Base-by-base conservation (phyloP, 2,888 invertebrate genomes). In the Saturnia japonica region DNA sequence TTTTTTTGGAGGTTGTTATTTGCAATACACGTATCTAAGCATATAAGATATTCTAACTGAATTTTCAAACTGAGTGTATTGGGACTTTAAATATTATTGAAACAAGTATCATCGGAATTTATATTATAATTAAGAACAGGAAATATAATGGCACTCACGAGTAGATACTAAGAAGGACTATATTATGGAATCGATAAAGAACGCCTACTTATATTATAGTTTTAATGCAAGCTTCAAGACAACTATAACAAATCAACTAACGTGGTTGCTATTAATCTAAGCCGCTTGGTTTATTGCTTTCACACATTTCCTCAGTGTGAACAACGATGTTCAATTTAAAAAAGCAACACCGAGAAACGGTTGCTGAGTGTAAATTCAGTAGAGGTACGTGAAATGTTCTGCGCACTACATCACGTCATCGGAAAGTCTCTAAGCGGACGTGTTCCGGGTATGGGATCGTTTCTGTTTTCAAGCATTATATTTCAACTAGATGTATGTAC, bases 361-460 rank as follows among this genome's bases (percentile, higher is more conserved):
- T 64, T 40, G 40, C 40, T 4, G 64, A 25, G 40, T 64, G 40
- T 64, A 64, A 64, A 64, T 64, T 64, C 64, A 40, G n/a, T 19
- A 40, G n/a, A n/a, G 19, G 64, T 40, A 19, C 40, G 64, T 40
- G n/a, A 64, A 64, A 64, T 40, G 40, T 64, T 64, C 16, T 19
- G n/a, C 9, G 64, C 40, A 64, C 40, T 64, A 40, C 64, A 64
- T 64, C 64, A 64, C 64, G 64, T 64, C 40, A 40, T 40, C 64
- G 40, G 54, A 25, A n/a, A 40, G 40, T 19, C 64, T 64, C 40
- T n/a, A 25, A 40, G 40, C 40, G 9, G n/a, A 64, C 64, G 64
- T 64, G 64, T n/a, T 64, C 9, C 34, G 64, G n/a, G 28, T 47
- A 34, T 68, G 1, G 22, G 11, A 54, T n/a, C 54, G 22, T 54